Evolutionary conservation across 2,888 invertebrate genomes (phyloP).

Genomic region (Toxonevra muliebris): DNA sequence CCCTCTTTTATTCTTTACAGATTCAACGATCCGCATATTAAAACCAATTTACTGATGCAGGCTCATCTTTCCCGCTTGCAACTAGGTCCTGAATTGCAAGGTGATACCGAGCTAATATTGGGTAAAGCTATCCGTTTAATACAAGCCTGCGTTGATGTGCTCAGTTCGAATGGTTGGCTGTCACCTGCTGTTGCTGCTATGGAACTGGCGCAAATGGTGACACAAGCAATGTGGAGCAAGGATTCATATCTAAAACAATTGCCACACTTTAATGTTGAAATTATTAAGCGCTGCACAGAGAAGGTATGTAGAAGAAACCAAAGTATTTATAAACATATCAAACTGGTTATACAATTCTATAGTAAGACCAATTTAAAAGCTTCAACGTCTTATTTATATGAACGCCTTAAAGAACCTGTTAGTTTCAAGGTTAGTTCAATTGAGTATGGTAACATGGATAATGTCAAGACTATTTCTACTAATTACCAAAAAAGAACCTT

Average conservation of each 20-base stretch:
- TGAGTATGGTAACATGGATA: too few relatives aligned
- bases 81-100: conserved; percentile 94
- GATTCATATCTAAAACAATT: conserved; percentile 97
- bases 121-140: conserved; percentile 84
- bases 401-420: too few relatives aligned
- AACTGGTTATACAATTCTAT: too few relatives aligned
- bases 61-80: conserved; percentile 95
- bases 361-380: too few relatives aligned
- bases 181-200: conserved; percentile 98
- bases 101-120: conserved; percentile 92
- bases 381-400: too few relatives aligned
- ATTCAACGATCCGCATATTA: conserved; percentile 96
- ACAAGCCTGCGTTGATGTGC: conserved; percentile 95
- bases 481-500: too few relatives aligned
- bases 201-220: conserved; percentile 99
- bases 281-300: conserved; percentile 89
- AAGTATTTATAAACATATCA: too few relatives aligned
- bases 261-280: conserved; percentile 91
- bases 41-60: conserved; percentile 93
- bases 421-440: too few relatives aligned
- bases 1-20: conserved; percentile 62
- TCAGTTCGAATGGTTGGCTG: conserved; percentile 97
- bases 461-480: too few relatives aligned
- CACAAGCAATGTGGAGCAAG: conserved; percentile 99
- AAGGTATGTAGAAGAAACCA: conserved; percentile 65